Conservation (phyloP, 2,113 vertebrate genomes). For the Anseranas semipalmata region DNA sequence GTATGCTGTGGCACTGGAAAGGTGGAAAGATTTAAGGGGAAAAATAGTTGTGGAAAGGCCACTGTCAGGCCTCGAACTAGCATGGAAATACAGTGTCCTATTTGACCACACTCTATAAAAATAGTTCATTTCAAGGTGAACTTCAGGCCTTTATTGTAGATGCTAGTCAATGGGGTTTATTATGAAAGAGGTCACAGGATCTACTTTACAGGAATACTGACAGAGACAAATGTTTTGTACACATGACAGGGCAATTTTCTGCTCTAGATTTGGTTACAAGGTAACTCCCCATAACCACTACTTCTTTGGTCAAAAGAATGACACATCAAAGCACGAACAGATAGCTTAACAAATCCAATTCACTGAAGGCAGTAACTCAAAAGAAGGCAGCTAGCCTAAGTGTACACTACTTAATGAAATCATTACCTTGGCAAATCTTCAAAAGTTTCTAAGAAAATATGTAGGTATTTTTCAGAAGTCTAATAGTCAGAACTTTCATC, state of each 20-base stretch:
- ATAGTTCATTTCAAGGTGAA: constrained; percentile 63
- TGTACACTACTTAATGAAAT: constrained; percentile 9
- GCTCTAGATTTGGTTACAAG: constrained; percentile 34
- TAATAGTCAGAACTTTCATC: neutral
- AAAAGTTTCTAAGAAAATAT: neutral
- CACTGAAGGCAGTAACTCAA: constrained; percentile 11
- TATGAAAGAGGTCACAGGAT: constrained; percentile 65
- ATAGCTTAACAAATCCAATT: constrained; percentile 42
- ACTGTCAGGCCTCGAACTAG: neutral
- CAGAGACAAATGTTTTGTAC: constrained; percentile 65
- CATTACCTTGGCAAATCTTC: neutral
- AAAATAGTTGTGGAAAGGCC: neutral
- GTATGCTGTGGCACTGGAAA: neutral
- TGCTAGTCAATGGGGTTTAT: constrained; percentile 57
- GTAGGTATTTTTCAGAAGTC: constrained; percentile 3
- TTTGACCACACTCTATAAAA: constrained; percentile 47
- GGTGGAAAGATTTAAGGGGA: neutral
- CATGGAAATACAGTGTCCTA: constrained; percentile 29
- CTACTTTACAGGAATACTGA: constrained; percentile 67
- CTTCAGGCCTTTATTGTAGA: constrained; percentile 58
- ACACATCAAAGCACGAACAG: constrained; percentile 54
- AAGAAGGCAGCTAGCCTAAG: neutral
- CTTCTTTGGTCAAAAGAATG: constrained; percentile 30
- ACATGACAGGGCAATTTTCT: constrained; percentile 69
- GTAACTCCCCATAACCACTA: constrained; percentile 20